Evolutionary conservation across 2,113 vertebrate genomes (phyloP), one percentile per base, ranked within the genome.

Genomic region (Elgaria multicarinata): DNA sequence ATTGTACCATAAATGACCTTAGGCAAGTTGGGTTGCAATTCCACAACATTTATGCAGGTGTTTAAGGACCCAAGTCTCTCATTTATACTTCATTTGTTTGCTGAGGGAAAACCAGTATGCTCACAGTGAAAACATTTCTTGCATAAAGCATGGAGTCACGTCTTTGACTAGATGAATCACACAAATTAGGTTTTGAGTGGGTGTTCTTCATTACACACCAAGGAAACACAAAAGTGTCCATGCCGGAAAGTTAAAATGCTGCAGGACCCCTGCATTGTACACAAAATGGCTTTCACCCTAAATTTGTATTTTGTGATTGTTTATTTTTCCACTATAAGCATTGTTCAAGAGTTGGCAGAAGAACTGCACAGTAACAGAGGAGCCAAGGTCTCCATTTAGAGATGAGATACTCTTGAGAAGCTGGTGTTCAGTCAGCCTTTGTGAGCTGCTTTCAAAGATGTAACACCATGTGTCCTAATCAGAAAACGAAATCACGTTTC

Each of bases 211-310:
- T 6, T 87, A 3, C 44, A 33, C 14, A 39, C 55, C 33, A 53
- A 87, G 18, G 83, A 22, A 42, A 85, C 53, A 44, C 85, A 20
- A 74, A 87, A 79, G 62, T 86, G 91, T 85, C 82, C 33, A 46
- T 62, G 9, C 26, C 31, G 44, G 46, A 69, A n/a, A 72, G 13
- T 53, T 90, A 91, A 92, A 89, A 88, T 80, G 82, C 20, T 36
- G 71, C 12, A 85, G 76, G n/a, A 84, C 4, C 72, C 1, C 0
- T 18, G 9, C 1, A 1, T 69, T 87, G 58, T 67, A 7, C 75
- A 14, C 46, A 90, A n/a, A 71, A 90, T 72, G 22, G 6, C 2
- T 46, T 77, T 67, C 90, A 74, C 62, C 14, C 18, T 39, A 42
- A 14, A 72, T 14, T 4, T 14, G 69, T 86, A 72, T 46, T 87